Conservation (phyloP, 2,888 invertebrate genomes). For the Chydorus sphaericus region DNA sequence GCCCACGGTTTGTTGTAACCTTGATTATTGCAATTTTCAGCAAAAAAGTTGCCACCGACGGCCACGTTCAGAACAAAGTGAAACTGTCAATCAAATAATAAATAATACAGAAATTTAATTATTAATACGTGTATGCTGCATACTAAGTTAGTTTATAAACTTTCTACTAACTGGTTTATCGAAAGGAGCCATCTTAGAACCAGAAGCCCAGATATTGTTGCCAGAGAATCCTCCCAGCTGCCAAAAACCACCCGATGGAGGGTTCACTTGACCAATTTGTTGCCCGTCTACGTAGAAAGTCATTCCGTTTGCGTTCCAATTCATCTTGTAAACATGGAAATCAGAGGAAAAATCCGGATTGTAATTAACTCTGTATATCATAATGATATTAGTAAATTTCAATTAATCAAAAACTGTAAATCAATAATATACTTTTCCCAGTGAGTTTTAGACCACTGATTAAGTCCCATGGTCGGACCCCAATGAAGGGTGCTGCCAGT, state of each 20-base stretch:
- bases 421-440: slow-evolving; percentile 19
- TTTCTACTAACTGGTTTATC: too few species aligned
- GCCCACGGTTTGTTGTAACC: slow-evolving; percentile 20
- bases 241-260: slow-evolving; percentile 16
- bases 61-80: slow-evolving; percentile 30
- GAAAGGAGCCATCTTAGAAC: slow-evolving; percentile 16
- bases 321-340: slow-evolving; percentile 26
- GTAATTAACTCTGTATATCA: neutral
- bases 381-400: neutral
- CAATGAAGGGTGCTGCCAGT: slow-evolving; percentile 28
- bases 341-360: slow-evolving; percentile 11
- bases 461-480: slow-evolving; percentile 25
- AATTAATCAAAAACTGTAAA: neutral
- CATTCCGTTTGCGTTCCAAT: slow-evolving; percentile 22
- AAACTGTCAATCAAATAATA: slow-evolving; percentile 22
- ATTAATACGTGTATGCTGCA: too few species aligned
- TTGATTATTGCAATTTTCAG: slow-evolving; percentile 18
- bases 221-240: slow-evolving; percentile 12
- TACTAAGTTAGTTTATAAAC: too few species aligned
- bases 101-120: neutral
- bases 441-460: slow-evolving; percentile 21
- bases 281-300: slow-evolving; percentile 11
- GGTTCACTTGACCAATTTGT: slow-evolving; percentile 8
- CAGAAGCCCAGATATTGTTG: slow-evolving; percentile 13
- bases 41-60: slow-evolving; percentile 29